Evolutionary conservation across 2,113 vertebrate genomes (phyloP).

Genomic region (Salvelinus alpinus): DNA sequence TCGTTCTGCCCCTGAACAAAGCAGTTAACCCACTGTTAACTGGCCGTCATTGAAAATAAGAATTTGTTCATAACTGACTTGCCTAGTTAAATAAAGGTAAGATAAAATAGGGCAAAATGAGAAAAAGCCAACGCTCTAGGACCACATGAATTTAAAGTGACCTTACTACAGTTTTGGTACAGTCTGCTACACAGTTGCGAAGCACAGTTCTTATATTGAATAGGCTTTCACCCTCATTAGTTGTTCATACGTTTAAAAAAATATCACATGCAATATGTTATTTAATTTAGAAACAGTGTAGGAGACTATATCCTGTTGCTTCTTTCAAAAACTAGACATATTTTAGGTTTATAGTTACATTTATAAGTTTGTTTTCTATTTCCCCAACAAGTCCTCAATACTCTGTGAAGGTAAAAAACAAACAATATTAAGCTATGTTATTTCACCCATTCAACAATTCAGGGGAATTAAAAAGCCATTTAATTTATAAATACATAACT

Average conservation of each 20-base stretch:
- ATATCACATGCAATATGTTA: background rate
- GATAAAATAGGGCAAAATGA: constrained; percentile 66
- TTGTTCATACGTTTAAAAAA: background rate
- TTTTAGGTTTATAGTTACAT: constrained; percentile 1
- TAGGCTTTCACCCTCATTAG: constrained; percentile 27
- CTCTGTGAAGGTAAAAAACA: too few species aligned
- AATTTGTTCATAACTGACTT: too few species aligned
- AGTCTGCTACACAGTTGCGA: constrained; percentile 27
- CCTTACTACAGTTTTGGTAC: too few species aligned
- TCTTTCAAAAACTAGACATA: background rate
- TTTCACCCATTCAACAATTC: constrained; percentile 19
- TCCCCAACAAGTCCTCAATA: background rate
- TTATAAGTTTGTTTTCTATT: background rate
- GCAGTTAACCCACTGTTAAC: too few species aligned
- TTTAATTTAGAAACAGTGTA: background rate
- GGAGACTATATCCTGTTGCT: background rate
- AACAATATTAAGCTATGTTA: constrained; percentile 6
- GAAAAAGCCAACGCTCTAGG: constrained; percentile 81
- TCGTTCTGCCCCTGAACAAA: too few species aligned
- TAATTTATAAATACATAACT: constrained; percentile 33
- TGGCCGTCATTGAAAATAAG: too few species aligned
- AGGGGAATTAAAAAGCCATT: constrained; percentile 52
- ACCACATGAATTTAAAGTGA: too few species aligned
- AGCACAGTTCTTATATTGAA: constrained; percentile 17
- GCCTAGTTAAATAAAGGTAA: too few species aligned